Evolutionary conservation across 2,888 invertebrate genomes (phyloP), one percentile per base, ranked within the genome.

Genomic region (Sesia apiformis): DNA sequence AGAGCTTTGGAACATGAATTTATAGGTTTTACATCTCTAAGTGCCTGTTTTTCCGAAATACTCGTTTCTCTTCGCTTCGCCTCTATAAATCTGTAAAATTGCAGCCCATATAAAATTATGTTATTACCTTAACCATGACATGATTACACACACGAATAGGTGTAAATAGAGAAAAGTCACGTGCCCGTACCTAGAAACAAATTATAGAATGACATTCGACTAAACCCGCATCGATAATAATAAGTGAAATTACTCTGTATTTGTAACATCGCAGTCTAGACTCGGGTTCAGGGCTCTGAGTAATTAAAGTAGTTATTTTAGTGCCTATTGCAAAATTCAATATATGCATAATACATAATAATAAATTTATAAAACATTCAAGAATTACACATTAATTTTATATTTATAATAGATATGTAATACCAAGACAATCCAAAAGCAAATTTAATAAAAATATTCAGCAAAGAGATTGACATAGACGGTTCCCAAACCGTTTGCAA

Each of bases 181-280:
- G 51, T 55, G 38, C 51, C 52, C 53, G 8, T 57, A 49, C 53
- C 53, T 57, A 50, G 58, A 57, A 67, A 61, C 39, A 42, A 40
- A 50, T 51, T 49, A 8, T 51, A 4, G 40, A 23, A 7, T 38
- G 57, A 43, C 63, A 23, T 8, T 46, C 46, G 46, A 60, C 58
- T 60, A 61, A 53, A 50, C 70, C 69, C 68, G 69, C 67, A 74
- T 73, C 59, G 60, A 57, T 67, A 65, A 63, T 57, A 57, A 57
- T 23, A 23, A 23, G 23, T 23, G 23, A 23, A 23, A 23, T 23
- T 23, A 23, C 23, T 52, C 39, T 52, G 51, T 55, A 56, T 58
- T 60, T 56, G 53, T 54, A 54, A 52, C 51, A 60, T 23, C 23
- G 23, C 23, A 23, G 1, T 23, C 23, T 23, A 23, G 23, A 23